These are phyloP conservation scores for Arbacia lixula DNA, from an alignment of 53 echinoderm and acorn worm genomes.

Conservation along the genomic window DNA sequence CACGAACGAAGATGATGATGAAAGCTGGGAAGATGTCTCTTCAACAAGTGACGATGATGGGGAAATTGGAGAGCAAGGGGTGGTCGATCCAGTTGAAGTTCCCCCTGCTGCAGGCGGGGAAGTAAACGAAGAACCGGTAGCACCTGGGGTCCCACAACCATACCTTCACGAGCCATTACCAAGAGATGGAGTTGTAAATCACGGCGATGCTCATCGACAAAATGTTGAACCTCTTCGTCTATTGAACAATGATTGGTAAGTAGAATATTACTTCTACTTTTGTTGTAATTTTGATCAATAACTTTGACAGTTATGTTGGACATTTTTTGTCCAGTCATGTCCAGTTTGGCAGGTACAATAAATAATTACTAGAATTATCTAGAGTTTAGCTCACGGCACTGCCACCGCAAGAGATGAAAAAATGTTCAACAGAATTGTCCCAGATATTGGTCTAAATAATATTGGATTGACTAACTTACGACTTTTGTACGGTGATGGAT, in stretches of 20 bases:
- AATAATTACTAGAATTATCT: too few species aligned
- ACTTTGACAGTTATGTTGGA: too few species aligned
- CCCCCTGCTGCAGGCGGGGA: slow-evolving; percentile 13
- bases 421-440: too few species aligned
- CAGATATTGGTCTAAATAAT: too few species aligned
- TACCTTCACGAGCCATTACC: slow-evolving; percentile 13
- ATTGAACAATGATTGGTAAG: slow-evolving; percentile 26
- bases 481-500: too few species aligned
- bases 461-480: too few species aligned
- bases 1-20: slow-evolving; percentile 1
- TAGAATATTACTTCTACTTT: not conserved
- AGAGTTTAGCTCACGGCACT: too few species aligned
- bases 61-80: slow-evolving; percentile 17
- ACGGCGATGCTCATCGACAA: slow-evolving; percentile 23
- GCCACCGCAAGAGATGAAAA: too few species aligned
- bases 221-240: slow-evolving; percentile 23
- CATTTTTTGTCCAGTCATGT: too few species aligned
- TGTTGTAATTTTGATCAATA: not conserved
- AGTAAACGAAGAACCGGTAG: not conserved
- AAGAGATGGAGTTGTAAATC: slow-evolving; percentile 13
- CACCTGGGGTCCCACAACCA: slow-evolving; percentile 5
- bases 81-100: slow-evolving; percentile 10
- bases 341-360: too few species aligned
- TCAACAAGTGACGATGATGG: slow-evolving; percentile 22
- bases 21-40: slow-evolving; percentile 1